phyloP scores from a whole-genome alignment of 92 coral and sea anemone genomes.

The Palythoa grandiflora region DNA sequence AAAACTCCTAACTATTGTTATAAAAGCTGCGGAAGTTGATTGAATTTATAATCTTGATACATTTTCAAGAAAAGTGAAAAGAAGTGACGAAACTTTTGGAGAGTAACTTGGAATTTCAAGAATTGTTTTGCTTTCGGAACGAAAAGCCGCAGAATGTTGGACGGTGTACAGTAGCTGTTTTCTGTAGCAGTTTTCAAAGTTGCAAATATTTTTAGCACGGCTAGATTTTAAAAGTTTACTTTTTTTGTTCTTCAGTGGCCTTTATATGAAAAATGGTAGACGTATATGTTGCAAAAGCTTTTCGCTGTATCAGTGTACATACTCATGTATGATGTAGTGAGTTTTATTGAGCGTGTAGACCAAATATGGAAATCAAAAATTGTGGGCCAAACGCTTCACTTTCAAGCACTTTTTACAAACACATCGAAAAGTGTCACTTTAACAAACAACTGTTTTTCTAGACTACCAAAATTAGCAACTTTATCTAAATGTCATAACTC shows the following conservation, averaged over 20 bases:
- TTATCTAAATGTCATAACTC: neutral
- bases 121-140: neutral
- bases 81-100: neutral
- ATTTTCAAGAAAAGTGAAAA: no score
- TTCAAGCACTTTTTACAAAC: neutral
- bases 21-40: neutral
- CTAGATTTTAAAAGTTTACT: neutral
- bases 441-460: neutral
- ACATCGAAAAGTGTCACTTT: neutral
- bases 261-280: neutral
- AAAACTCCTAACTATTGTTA: neutral
- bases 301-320: neutral
- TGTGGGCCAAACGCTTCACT: neutral
- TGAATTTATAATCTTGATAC: neutral
- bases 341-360: neutral
- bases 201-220: neutral
- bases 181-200: neutral
- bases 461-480: neutral
- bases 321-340: no score
- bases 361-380: neutral
- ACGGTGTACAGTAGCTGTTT: neutral
- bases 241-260: neutral
- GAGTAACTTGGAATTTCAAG: neutral
- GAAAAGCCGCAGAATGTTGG: neutral
- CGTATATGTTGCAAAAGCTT: neutral